Evolutionary conservation across 2,113 vertebrate species (phyloP), one percentile per base, ranked within the genome.

Genomic region (Triplophysa dalaica): DNA sequence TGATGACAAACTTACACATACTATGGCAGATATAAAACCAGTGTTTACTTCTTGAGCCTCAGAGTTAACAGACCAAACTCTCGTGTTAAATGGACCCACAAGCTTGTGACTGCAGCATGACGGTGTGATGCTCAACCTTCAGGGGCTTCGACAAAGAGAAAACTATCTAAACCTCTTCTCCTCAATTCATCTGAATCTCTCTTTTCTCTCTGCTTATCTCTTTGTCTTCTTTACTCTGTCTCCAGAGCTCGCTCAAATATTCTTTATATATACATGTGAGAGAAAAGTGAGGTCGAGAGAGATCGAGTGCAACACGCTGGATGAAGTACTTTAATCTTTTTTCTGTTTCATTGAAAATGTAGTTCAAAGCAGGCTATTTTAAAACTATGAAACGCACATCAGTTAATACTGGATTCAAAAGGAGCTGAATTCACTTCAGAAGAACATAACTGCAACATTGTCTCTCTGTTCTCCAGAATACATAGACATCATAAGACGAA

Each of bases 131-230:
- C 87, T 89, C 82, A 13, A 78, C 87, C 89, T 90, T 91, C 89
- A 91, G 90, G 91, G 87, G 79, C 81, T 89, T 86, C 87, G 84
- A 89, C 83, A 66, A 66, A 73, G 60, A 89, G 80, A 87, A 80
- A 87, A 79, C 78, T 84, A 81, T 48, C 43, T 81, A 79, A 80
- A 81, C 89, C 29, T 29, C 29, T 29, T 29, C 29, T 29, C 29
- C 29, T 4, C 4, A 29, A 3, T 29, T 29, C 29, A 29, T 29
- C 29, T 29, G 3, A 29, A 29, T 29, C 29, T 29, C 29, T 29
- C 26, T 29, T 29, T 29, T 87, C 86, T 83, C 75, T 75, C 81
- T 86, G 83, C 67, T 81, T 89, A 86, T 90, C 78, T 83, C 81
- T 65, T 22, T 24, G 19, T 10, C n/a, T 38, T 77, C 16, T 73